Base-by-base conservation (phyloP, 2,113 vertebrate genomes). In the Oreochromis niloticus region DNA sequence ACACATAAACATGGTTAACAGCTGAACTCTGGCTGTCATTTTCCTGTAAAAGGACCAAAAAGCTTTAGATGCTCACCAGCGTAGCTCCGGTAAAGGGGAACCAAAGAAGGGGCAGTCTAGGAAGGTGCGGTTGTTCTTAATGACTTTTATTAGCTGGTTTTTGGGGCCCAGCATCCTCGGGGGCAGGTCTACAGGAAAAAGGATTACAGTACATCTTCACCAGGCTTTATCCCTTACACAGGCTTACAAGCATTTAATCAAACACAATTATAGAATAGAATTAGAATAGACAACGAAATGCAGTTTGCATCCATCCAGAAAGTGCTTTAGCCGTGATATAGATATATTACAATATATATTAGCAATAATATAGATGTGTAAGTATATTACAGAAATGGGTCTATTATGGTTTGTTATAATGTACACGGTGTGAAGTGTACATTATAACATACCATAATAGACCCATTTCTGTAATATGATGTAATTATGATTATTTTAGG, bases 31-130 rank as follows among this genome's bases (percentile, higher is more conserved):
- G 13, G 11, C n/a, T 75, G 24, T 75, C 24, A 24, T 56, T 6
- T 56, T 56, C 10, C 6, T 56, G 54, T 12, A 24, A 12, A 7
- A 39, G 6, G 36, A 46, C 9, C 59, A 32, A 4, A n/a, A 14
- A 24, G 9, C 4, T 41, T 4, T 1, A n/a, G 7, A 9, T 56
- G 52, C 97, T 97, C 95, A 99, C 99, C 99, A 99, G 85, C 98
- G 97, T 43, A 99, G 94, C 4, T 96, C 96, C 3, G 99, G 99
- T 39, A 97, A 95, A 2, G 99, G 99, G 0, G 99, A 99, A n/a
- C 99, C 99, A 1, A 99, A 99, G 89, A 98, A 99, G 0, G 98
- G 98, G 68, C 99, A 99, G 86, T 98, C 97, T 3, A 99, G 96
- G 10, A 97, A 97, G 4, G 97, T 98, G 54, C 96, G 96, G 94